A percentile compares a stretch with the other conserved stretches of the same genome.
Conservation (phyloP, 1,140 invertebrate genomes). For the Sarcophaga peregrina region DNA sequence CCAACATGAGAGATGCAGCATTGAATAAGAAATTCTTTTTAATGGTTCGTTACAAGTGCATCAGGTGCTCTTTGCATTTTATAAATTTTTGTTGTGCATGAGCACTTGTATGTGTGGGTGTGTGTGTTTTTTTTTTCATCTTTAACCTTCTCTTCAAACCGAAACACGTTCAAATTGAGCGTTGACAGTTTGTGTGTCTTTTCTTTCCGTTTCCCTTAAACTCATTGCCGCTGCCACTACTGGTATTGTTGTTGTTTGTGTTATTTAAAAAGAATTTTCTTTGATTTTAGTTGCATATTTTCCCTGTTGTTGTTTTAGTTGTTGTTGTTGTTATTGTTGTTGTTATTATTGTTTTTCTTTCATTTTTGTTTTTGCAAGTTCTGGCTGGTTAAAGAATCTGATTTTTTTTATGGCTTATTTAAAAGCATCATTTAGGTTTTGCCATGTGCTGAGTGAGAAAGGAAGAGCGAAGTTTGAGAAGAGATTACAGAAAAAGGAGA, state of each 20-base stretch:
- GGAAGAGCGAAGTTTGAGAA: too few species aligned
- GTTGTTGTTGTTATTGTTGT: neutral
- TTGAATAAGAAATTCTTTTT: constrained; percentile 31
- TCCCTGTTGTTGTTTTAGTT: too few species aligned
- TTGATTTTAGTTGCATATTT: neutral
- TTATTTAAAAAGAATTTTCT: constrained; percentile 2
- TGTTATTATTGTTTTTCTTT: constrained; percentile 1
- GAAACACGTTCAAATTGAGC: constrained; percentile 36
- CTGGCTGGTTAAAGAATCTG: constrained; percentile 21
- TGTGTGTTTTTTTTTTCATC: neutral
- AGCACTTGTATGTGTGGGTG: too few species aligned
- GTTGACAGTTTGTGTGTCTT: constrained; percentile 30
- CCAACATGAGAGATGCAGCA: neutral
- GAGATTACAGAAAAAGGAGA: too few species aligned
- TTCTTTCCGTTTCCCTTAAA: neutral
- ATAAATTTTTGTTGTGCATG: neutral
- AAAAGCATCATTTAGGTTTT: constrained; percentile 18
- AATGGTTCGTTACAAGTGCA: constrained; percentile 34
- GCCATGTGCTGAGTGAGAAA: neutral
- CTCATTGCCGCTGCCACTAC: neutral
- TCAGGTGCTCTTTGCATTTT: constrained; percentile 25
- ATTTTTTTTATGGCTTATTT: constrained; percentile 39
- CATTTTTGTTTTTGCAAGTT: neutral
- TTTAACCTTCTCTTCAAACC: constrained; percentile 12
- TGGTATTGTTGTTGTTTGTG: neutral